Evolutionary conservation across 2,113 vertebrate species (phyloP), one percentile per base, ranked within the genome.

Genomic region (Hyperoodon ampullatus): DNA sequence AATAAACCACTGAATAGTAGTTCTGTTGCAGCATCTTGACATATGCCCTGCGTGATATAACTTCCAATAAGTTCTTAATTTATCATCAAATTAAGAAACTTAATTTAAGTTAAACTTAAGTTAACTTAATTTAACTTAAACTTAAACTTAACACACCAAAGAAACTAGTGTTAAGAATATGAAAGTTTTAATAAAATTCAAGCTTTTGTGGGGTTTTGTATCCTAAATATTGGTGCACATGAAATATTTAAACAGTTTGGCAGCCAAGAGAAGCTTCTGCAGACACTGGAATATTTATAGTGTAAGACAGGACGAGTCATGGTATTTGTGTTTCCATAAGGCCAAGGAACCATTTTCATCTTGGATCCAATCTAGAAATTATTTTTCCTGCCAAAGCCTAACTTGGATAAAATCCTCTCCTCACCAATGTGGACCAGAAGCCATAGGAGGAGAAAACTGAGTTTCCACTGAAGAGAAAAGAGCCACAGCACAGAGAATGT

Each of bases 281-380:
- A 93, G 75, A 95, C 96, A 96, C 77, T 91, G 71, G 77, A 93
- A 90, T 97, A 96, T 97, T 97, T 96, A 96, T 91, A 96, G 81
- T 35, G n/a, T 86, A 88, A 96, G 65, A 96, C 94, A 97, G 85
- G 93, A 98, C 93, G 53, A 96, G 86, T 95, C 75, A 61, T 95
- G 55, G 71, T 94, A 96, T 98, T 98, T 95, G 44, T 93, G 39
- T 97, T 98, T 97, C 96, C 94, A 93, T 95, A 93, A 94, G 66
- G 39, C 88, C 60, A 63, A 94, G 66, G 70, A 96, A 88, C 61
- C 81, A 85, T 95, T 96, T 98, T 96, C 94, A 90, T 90, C 70
- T 96, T 97, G 94, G 84, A 92, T 90, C 84, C 55, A 90, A 92
- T 91, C 81, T 96, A 88, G 87, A 96, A 96, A 93, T 85, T 84